These are phyloP conservation scores for Parapsyche elsis DNA, from an alignment of 1,140 invertebrate species.

Conservation along the genomic window DNA sequence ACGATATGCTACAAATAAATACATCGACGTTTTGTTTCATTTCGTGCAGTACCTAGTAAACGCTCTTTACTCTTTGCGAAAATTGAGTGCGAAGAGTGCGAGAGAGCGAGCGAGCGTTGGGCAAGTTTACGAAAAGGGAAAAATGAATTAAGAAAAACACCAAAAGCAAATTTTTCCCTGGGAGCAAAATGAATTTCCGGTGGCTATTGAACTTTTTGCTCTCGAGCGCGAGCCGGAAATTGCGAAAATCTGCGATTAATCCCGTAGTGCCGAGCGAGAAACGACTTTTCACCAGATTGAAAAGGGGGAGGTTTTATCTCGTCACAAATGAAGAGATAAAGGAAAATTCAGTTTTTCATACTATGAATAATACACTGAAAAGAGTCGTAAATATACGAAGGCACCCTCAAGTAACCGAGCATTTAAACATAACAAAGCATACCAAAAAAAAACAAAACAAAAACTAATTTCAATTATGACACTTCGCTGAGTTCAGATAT, in stretches of 20 bases:
- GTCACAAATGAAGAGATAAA: not conserved
- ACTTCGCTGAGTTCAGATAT: no score
- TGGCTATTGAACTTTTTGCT: conserved; percentile 38
- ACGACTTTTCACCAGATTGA: conserved; percentile 23
- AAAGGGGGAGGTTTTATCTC: not conserved
- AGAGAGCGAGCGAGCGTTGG: not conserved
- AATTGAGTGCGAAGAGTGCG: not conserved
- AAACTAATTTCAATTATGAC: no score
- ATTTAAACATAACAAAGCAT: no score
- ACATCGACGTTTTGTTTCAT: conserved; percentile 9
- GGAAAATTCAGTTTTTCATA: not conserved
- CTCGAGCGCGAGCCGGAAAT: conserved; percentile 29
- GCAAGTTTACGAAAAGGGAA: not conserved
- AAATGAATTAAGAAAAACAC: conserved; percentile 32
- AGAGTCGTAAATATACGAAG: no score
- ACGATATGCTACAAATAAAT: conserved; percentile 19
- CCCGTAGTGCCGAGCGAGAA: not conserved
- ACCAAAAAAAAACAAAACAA: no score
- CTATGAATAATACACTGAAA: no score
- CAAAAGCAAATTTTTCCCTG: conserved; percentile 30
- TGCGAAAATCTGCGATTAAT: conserved; percentile 36
- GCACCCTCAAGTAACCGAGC: no score
- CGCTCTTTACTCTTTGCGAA: not conserved
- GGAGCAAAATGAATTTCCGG: conserved; percentile 36
- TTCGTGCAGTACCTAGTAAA: not conserved